Base-by-base conservation (phyloP, 30 jellyfish, hydroid and myxozoan species). In the Hydractinia symbiolongicarpus region DNA sequence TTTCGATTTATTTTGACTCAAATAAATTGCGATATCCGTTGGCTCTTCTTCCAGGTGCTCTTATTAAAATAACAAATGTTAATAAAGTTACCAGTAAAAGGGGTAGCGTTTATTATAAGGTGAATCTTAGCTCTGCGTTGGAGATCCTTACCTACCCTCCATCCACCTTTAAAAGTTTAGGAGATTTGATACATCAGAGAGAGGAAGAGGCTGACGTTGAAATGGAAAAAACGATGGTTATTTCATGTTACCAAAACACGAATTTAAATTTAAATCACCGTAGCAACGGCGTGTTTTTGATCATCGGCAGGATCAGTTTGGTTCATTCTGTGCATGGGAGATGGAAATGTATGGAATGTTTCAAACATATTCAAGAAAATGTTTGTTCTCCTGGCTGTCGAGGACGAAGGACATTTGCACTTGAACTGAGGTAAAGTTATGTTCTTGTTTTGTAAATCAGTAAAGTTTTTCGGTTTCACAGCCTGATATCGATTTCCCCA, bases 1-100 rank as follows among this genome's bases (percentile, higher is more conserved):
- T 50, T 74, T 58, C 83, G 8, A 55, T 74, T 10, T 74, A 74
- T 56, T 74, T 74, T 74, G 83, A 74, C 61, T 74, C 83, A 4
- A 74, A 74, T 51, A 74, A 74, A 74, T 49, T 74, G 51, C 10
- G 5, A 13, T 74, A 74, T 10, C 83, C 83, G 51, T 5, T 74
- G 15, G 83, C 68, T 13, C 15, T 74, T 54, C 83, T 74, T 30
- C 83, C 83, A 9, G 83, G 83, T 5, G 83, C 83, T 19, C 15
- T 44, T 6, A 67, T 74, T 5, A 30, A 74, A 10, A 49, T 74
- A 7, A 64, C 9, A 44, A 7, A 51, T n/a, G 74, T 64, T 7
- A 51, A 64, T 7, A 13, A 64, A 64, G 40, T 64, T n/a, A 64
- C 19, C 9, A 64, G 74, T 13, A 44, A 13, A 2, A 13, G 17